Evolutionary conservation across 2,888 invertebrate genomes (phyloP), one percentile per base, ranked within the genome.

Genomic region (Agrochola lota): DNA sequence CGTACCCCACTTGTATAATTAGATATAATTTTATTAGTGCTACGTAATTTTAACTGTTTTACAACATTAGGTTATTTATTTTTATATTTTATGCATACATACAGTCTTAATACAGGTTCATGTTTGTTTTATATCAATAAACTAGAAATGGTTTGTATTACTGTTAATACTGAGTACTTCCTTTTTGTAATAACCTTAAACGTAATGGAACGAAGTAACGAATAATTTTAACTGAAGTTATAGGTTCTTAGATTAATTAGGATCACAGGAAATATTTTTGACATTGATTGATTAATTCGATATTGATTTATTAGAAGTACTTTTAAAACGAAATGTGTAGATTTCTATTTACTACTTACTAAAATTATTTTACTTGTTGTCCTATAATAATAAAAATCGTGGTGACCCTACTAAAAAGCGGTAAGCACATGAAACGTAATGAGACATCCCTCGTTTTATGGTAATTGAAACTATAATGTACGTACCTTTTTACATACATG

Each of bases 401-500:
- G 70, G 88, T 71, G 2, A 64, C 74, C 75, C 68, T 85, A 87
- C 40, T 5, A 1, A 55, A 77, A 60, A 68, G 74, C 68, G 73
- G 74, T 81, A 76, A 72, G 78, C 71, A 80, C 78, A 77, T 77
- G 77, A 75, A 80, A 77, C 57, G 74, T 86, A 80, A 85, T 83
- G 78, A 84, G 80, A 78, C 78, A 64, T 76, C 82, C 46, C 71
- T 68, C 68, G 75, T 80, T 86, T 86, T 85, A 86, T 87, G 80
- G 77, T 85, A 88, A 89, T 85, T 87, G 88, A 80, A 86, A 87
- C 80, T 89, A 77, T 81, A 81, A 82, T 49, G 60, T 71, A 78
- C 46, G 71, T 52, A 43, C 43, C 71, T 84, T 71, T 80, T 80
- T 71, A 68, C 71, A 55, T 57, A 60, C 7, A 83, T 2, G 63